Conservation (phyloP, 2,113 vertebrate genomes). For the Nesoenas mayeri region DNA sequence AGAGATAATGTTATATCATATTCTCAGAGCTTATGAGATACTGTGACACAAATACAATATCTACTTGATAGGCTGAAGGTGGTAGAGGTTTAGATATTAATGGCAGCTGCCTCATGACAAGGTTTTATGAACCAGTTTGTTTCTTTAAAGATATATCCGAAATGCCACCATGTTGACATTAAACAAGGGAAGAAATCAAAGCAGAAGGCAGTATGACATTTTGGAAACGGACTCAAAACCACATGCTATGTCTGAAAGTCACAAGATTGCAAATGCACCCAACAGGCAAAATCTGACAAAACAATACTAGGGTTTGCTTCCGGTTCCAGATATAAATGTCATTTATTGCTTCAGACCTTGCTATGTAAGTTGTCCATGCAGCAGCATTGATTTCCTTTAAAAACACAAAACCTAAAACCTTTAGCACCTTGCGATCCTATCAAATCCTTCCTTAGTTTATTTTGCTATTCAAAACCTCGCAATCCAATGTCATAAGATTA, state of each 20-base stretch:
- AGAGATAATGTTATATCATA: background rate
- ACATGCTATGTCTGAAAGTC: constrained; percentile 19
- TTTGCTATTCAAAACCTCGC: background rate
- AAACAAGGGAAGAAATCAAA: constrained; percentile 21
- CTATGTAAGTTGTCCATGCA: background rate
- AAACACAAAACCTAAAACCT: background rate
- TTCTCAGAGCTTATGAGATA: background rate
- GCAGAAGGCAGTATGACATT: constrained; percentile 18
- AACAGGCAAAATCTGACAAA: background rate
- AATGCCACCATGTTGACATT: background rate
- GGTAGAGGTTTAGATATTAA: background rate
- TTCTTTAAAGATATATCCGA: background rate
- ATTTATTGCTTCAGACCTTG: background rate
- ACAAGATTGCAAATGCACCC: background rate
- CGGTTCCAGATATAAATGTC: background rate
- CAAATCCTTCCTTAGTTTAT: background rate
- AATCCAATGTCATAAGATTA: background rate
- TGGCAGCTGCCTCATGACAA: background rate
- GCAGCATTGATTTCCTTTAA: background rate
- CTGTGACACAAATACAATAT: background rate
- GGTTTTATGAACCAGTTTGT: background rate
- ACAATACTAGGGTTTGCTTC: background rate
- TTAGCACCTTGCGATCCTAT: background rate
- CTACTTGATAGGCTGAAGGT: background rate
- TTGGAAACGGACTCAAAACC: background rate